Conservation (phyloP, 2,888 invertebrate genomes). For the Argyresthia goedartella region DNA sequence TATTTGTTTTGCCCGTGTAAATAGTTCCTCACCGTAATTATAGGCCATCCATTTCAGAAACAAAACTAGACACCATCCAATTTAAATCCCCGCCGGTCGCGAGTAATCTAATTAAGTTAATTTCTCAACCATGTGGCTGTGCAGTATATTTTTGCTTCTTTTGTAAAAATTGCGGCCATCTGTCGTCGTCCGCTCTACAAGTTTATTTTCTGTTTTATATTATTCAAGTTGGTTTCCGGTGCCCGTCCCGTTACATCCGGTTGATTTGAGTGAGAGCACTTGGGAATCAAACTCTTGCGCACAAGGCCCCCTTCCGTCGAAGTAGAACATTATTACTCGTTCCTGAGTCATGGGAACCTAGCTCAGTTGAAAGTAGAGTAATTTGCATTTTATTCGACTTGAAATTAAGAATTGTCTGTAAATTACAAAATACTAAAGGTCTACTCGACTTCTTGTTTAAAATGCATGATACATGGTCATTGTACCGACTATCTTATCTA, state of each 20-base stretch:
- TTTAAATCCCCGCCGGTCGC: conserved; percentile 22
- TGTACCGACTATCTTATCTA: conserved; percentile 52
- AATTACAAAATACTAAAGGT: too few relatives aligned
- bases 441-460: neutral
- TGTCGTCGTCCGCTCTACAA: conserved; percentile 23
- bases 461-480: conserved; percentile 40
- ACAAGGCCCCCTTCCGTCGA: conserved; percentile 23
- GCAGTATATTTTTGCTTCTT: conserved; percentile 17
- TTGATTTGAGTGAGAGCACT: conserved; percentile 35
- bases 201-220: conserved; percentile 5
- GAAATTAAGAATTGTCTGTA: too few relatives aligned
- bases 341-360: conserved; percentile 29
- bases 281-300: conserved; percentile 26
- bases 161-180: conserved; percentile 30
- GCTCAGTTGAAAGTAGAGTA: neutral
- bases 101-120: conserved; percentile 27
- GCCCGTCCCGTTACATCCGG: conserved; percentile 54
- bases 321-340: neutral
- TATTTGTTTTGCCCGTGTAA: conserved; percentile 9
- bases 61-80: conserved; percentile 23
- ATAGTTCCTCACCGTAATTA: conserved; percentile 26
- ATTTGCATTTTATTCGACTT: too few relatives aligned
- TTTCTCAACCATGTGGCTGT: conserved; percentile 19
- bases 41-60: conserved; percentile 22
- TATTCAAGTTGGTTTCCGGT: conserved; percentile 42